Evolutionary conservation across 2,113 vertebrate species (phyloP), one percentile per base, ranked within the genome.

Genomic region (Tretioscincus oriximinensis): DNA sequence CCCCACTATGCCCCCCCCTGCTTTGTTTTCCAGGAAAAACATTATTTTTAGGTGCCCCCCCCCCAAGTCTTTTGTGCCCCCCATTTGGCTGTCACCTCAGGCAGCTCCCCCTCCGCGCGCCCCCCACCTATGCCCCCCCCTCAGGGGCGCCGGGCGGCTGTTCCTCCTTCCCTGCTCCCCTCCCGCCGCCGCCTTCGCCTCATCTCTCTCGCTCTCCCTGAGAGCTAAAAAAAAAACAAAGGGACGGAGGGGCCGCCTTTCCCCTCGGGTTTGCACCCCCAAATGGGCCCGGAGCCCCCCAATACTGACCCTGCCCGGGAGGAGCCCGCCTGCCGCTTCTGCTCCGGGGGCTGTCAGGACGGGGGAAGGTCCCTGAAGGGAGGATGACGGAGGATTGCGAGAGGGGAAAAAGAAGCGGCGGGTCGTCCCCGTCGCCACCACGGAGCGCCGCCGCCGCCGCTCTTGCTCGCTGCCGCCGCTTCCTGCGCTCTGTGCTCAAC

Each of bases 371-470:
- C 80, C 90, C 90, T 93, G 66, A 87, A 85, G 91, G 91, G 86
- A 94, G 96, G 97, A 97, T 97, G 95, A 96, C 92, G 93, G 94
- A 95, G 96, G 96, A 97, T 97, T 97, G 88, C 93, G 88, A 84
- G 88, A 89, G 92, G 35, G 35, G 35, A 41, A 41, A 5, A 41
- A 41, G 35, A 41, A 41, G 35, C 35, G 35, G 78, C 70, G 78
- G 69, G 69, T 16, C 86, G 45, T 81, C 75, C 75, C 82, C 83
- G 87, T 82, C 64, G 85, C 88, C 73, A 1, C 49, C 77, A 35
- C 49, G 7, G 18, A 54, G 58, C n/a, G 73, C 73, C 26, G 86
- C 85, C 75, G 87, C 73, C 26, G 86, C 85, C 75, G 87, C 83
- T 41, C 35, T 41, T 5, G 35, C 14, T 16, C 83, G 77, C 54